A percentile compares a stretch with the other conserved stretches of the same genome.
Conservation (phyloP, 2,888 invertebrate species). For the Oxyscelio sp. region DNA sequence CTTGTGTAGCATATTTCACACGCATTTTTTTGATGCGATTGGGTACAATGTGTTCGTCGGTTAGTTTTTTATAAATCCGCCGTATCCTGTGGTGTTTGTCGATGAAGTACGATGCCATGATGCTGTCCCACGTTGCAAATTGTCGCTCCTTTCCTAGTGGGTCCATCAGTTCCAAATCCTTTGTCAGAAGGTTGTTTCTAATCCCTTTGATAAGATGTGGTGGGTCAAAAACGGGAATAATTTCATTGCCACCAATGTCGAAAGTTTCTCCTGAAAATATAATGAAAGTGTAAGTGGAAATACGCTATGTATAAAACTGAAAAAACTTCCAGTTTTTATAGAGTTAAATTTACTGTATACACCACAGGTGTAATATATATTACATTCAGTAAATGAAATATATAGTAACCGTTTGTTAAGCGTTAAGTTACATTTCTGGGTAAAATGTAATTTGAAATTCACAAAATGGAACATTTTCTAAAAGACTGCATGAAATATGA, state of each 20-base stretch:
- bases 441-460: too few species aligned
- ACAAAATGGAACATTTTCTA: too few species aligned
- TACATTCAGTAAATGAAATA: too few species aligned
- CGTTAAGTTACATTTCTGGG: too few species aligned
- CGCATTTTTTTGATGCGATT: background rate
- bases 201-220: constrained; percentile 62
- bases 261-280: background rate
- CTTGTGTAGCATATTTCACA: constrained; percentile 5
- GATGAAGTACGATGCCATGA: constrained; percentile 3
- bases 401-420: too few species aligned
- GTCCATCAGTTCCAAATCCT: constrained; percentile 30
- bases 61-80: constrained; percentile 29
- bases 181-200: constrained; percentile 45
- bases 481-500: too few species aligned
- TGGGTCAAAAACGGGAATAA: background rate
- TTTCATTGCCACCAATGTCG: too few species aligned
- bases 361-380: too few species aligned
- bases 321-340: too few species aligned
- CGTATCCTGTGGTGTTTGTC: background rate
- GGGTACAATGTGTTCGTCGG: constrained; percentile 28
- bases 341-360: too few species aligned
- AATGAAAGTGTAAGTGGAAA: too few species aligned
- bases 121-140: constrained; percentile 11
- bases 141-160: background rate
- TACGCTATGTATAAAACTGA: too few species aligned